These are phyloP conservation scores for Cephus cinctus DNA, from an alignment of 1,140 invertebrate genomes.

Conservation along the genomic window DNA sequence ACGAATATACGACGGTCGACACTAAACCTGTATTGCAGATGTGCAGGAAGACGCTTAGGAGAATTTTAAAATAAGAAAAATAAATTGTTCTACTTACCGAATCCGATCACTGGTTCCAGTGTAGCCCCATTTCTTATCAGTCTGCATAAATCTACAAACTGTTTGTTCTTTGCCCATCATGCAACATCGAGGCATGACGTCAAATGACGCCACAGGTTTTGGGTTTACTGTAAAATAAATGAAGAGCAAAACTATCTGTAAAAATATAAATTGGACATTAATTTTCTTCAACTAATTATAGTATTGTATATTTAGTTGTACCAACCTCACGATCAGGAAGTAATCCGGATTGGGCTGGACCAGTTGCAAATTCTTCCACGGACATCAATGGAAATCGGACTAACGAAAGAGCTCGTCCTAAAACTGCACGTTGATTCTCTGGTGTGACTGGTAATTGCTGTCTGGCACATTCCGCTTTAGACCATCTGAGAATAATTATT, in stretches of 20 bases:
- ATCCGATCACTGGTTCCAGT: constrained; percentile 84
- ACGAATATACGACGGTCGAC: constrained; percentile 83
- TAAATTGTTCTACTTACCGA: constrained; percentile 53
- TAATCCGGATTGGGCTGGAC: constrained; percentile 74
- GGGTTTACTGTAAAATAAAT: constrained; percentile 80
- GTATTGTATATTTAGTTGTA: too few relatives aligned
- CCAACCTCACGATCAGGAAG: constrained; percentile 70
- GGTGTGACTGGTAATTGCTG: constrained; percentile 66
- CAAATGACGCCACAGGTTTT: constrained; percentile 70
- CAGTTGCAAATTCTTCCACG: constrained; percentile 82
- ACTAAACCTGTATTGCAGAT: constrained; percentile 63
- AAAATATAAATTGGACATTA: constrained; percentile 15
- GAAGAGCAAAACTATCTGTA: constrained; percentile 71
- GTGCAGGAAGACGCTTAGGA: neutral
- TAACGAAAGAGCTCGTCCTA: constrained; percentile 69
- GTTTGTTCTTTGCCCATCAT: constrained; percentile 83
- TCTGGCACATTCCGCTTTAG: constrained; percentile 74
- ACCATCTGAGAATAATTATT: constrained; percentile 62
- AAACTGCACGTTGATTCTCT: constrained; percentile 69
- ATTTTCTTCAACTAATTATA: too few relatives aligned
- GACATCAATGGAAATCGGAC: constrained; percentile 87
- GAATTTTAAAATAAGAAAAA: neutral
- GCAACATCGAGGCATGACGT: constrained; percentile 75
- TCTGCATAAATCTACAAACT: constrained; percentile 78
- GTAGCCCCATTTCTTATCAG: constrained; percentile 84